Evolutionary conservation across 2,113 vertebrate genomes (phyloP).

Genomic region (Brienomyrus longianalis): DNA sequence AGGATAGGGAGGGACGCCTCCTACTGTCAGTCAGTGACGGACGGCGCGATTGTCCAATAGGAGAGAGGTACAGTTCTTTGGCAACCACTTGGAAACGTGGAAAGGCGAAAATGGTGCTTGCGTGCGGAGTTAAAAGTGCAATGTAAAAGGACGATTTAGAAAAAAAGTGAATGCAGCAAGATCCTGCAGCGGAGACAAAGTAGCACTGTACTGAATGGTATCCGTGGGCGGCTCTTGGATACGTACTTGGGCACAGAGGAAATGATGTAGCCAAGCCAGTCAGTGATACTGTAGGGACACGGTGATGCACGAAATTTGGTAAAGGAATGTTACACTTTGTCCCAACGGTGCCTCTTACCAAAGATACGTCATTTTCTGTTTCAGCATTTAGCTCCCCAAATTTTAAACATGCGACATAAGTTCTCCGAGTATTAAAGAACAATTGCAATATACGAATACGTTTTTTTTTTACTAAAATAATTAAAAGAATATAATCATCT

Average conservation of each 20-base stretch:
- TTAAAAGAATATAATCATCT: neutral
- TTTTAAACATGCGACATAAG: neutral
- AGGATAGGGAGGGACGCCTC: slow-evolving; percentile 41
- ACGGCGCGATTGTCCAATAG: slow-evolving; percentile 48
- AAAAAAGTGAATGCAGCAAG: slow-evolving; percentile 17
- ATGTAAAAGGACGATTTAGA: slow-evolving; percentile 19
- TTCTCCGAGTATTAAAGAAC: neutral
- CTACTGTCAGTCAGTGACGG: slow-evolving; percentile 40
- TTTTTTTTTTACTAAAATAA: neutral
- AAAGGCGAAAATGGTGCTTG: slow-evolving; percentile 50
- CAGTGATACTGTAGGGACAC: neutral
- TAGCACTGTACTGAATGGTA: slow-evolving; percentile 18
- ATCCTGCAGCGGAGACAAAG: slow-evolving; percentile 17
- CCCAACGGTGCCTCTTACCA: neutral
- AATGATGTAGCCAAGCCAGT: slow-evolving; percentile 16
- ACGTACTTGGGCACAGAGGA: slow-evolving; percentile 15
- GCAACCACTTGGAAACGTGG: slow-evolving; percentile 63
- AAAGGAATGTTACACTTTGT: neutral
- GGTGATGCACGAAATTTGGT: neutral
- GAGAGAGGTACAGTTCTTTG: slow-evolving; percentile 26
- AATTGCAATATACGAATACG: neutral
- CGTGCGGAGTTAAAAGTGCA: slow-evolving; percentile 29
- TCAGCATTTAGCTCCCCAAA: neutral
- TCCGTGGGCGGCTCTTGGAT: slow-evolving; percentile 21
- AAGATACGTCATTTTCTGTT: neutral